phyloP scores from a whole-genome alignment of 2,888 invertebrate genomes.

The Macrophya annulata region DNA sequence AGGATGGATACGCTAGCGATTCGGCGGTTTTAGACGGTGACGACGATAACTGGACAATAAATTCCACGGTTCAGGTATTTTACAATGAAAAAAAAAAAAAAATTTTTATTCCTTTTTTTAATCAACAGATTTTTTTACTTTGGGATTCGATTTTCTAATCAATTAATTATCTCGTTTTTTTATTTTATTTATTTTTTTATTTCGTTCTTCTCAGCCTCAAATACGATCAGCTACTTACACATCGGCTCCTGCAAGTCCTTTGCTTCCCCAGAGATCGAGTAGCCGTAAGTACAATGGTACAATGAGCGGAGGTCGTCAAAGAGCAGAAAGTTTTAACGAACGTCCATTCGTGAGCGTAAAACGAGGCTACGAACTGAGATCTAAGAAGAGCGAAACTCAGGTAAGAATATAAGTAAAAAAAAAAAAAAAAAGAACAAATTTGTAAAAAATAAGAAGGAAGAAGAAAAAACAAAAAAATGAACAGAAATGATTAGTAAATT shows the following conservation, averaged over 20 bases:
- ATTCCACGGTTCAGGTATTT: slow-evolving; percentile 72
- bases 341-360: slow-evolving; percentile 85
- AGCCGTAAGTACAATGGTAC: slow-evolving; percentile 78
- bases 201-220: slow-evolving; percentile 61
- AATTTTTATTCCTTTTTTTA: too few species aligned
- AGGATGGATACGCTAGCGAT: slow-evolving; percentile 90
- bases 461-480: background rate
- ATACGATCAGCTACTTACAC: slow-evolving; percentile 72
- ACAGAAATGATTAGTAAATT: background rate
- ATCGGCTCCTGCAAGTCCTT: slow-evolving; percentile 80
- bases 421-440: background rate
- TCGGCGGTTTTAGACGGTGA: slow-evolving; percentile 90
- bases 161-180: background rate
- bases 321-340: slow-evolving; percentile 81
- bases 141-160: background rate
- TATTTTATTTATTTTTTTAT: slow-evolving; percentile 19
- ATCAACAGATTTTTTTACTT: too few species aligned
- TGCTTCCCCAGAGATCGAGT: slow-evolving; percentile 80
- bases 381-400: slow-evolving; percentile 79
- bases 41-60: slow-evolving; percentile 82
- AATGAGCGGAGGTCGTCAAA: slow-evolving; percentile 75
- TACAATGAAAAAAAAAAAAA: slow-evolving; percentile 60
- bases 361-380: slow-evolving; percentile 80
- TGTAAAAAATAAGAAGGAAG: background rate
- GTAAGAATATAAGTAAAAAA: slow-evolving; percentile 72